Evolutionary conservation across 1,140 invertebrate species (phyloP), one percentile per base, ranked within the genome.

Genomic region (Melitaea cinxia): DNA sequence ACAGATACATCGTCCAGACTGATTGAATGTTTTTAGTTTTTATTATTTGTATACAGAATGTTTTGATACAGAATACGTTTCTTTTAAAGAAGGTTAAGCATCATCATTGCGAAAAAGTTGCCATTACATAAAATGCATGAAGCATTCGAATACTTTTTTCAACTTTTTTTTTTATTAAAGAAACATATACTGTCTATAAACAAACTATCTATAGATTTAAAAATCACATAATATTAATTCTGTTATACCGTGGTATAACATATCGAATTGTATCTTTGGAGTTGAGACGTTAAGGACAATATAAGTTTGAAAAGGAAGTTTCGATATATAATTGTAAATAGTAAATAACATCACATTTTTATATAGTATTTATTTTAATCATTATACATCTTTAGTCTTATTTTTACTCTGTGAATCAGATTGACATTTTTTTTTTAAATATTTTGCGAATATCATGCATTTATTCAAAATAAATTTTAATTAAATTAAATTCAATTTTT

Each of bases 261-360:
- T 23, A 26, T 23, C 6, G 19, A 15, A 50, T 50, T 23, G 23
- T 14, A 57, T 57, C 55, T 57, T 57, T 57, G 55, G 55, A 57
- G 47, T 24, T 45, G 12, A 54, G 30, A 50, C n/a, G 7, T 45
- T 15, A 26, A 39, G 21, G 39, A 57, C 55, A 23, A 45, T 24
- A 57, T 39, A 57, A 57, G 55, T 39, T 57, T 57, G 47, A 24
- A 26, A 57, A 17, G 37, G 17, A 17, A 42, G 37, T 5, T 12
- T 42, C 6, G 15, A 42, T 17, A 17, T 42, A 17, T 17, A 17
- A 17, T 42, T 42, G 17, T 17, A 42, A 17, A 37, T 57, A 75
- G 65, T 68, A 75, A 65, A 75, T 70, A 73, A 75, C 68, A 77
- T 79, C 70, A 75, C 72, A 72, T 75, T 69, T 75, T 52, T 65